Percentiles rank a stretch among this genome's conserved stretches.
Evolutionary conservation across 2,888 invertebrate genomes (phyloP).

Genomic region (Hoplodrina ambigua): DNA sequence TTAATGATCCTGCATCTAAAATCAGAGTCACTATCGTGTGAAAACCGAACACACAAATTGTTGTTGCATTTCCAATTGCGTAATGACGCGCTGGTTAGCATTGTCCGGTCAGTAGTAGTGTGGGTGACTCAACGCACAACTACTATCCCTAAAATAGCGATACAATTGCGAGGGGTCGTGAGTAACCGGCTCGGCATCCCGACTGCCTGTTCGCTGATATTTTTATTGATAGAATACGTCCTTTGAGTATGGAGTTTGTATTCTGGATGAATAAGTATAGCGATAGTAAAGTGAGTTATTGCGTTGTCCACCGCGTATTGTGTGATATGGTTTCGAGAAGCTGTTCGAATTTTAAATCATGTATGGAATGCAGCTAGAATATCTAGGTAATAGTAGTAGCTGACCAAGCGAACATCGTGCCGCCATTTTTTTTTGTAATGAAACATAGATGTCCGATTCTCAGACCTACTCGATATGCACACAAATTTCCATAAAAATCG

Average conservation of each 20-base stretch:
- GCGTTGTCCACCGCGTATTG: not conserved
- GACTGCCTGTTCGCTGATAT: constrained; percentile 26
- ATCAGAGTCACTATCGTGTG: constrained; percentile 19
- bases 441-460: no score
- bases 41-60: constrained; percentile 34
- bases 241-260: not conserved
- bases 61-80: constrained; percentile 43
- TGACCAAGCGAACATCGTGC: no score
- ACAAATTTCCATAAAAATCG: no score
- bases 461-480: no score
- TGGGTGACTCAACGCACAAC: constrained; percentile 58
- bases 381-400: no score
- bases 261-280: constrained; percentile 7
- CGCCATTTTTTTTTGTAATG: no score
- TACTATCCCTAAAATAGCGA: constrained; percentile 71
- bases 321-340: constrained; percentile 28
- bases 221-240: constrained; percentile 35
- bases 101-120: constrained; percentile 45
- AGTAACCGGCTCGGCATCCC: constrained; percentile 69
- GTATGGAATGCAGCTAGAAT: not conserved
- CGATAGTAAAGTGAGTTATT: constrained; percentile 24
- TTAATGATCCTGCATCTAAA: no score
- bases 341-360: constrained; percentile 39
- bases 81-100: constrained; percentile 49
- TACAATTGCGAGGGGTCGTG: constrained; percentile 67